Evolutionary conservation across 2,113 vertebrate genomes (phyloP).

Genomic region (Microtus oregoni): DNA sequence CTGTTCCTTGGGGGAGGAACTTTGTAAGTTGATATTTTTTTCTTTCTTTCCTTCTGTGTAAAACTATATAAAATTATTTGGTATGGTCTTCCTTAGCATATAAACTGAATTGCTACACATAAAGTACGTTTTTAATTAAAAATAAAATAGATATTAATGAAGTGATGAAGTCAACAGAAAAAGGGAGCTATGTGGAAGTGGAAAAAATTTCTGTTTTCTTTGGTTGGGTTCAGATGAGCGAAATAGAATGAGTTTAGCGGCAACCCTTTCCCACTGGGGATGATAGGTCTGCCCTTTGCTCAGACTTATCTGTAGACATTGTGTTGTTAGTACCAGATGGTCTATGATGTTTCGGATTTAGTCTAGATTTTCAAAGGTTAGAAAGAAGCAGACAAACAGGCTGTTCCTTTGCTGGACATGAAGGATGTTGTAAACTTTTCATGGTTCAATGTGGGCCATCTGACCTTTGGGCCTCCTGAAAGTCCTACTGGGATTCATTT

Average conservation of each 20-base stretch:
- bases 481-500: slow-evolving; percentile 14
- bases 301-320: slow-evolving; percentile 53
- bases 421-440: slow-evolving; percentile 62
- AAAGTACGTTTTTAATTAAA: background rate
- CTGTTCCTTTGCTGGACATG: slow-evolving; percentile 46
- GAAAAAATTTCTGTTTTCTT: background rate
- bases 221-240: background rate
- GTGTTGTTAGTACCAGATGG: slow-evolving; percentile 72
- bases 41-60: background rate
- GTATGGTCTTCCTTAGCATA: background rate
- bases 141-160: background rate
- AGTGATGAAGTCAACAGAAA: background rate
- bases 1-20: background rate
- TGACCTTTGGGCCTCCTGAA: slow-evolving; percentile 14
- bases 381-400: slow-evolving; percentile 60
- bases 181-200: background rate
- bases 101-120: background rate
- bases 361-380: slow-evolving; percentile 79
- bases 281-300: slow-evolving; percentile 58
- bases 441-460: background rate
- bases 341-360: slow-evolving; percentile 60
- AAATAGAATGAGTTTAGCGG: background rate
- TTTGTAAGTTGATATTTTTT: background rate
- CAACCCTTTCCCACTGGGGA: background rate
- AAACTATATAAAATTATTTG: background rate